A percentile compares a stretch with the other conserved stretches of the same genome.
These are phyloP conservation scores for Papilio aristodemus DNA, from an alignment of 1,140 invertebrate genomes.

Conservation along the genomic window DNA sequence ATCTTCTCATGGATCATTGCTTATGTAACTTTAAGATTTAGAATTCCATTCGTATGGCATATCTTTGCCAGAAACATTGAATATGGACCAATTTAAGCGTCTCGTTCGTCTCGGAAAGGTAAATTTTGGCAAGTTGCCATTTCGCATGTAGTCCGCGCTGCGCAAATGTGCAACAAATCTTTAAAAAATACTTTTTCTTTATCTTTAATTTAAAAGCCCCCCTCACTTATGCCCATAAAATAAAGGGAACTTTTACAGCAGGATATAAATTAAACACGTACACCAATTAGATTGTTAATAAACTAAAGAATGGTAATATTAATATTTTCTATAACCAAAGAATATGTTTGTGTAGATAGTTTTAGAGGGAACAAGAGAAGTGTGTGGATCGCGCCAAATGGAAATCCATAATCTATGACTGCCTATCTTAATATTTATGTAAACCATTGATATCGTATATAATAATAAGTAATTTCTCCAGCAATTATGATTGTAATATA, in stretches of 20 bases:
- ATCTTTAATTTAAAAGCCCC: background rate
- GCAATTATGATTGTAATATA: background rate
- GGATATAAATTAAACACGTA: background rate
- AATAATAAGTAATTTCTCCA: no score
- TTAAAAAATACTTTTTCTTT: background rate
- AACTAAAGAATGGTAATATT: background rate
- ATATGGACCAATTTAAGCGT: constrained; percentile 19
- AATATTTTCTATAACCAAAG: no score
- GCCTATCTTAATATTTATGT: no score
- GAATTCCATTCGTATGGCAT: background rate
- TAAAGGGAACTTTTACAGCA: background rate
- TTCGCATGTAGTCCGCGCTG: background rate
- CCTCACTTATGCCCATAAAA: background rate
- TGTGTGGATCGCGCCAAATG: no score
- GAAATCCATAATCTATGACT: no score
- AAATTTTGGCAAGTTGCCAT: background rate
- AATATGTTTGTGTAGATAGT: no score
- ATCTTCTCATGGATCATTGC: background rate
- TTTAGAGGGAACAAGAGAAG: no score
- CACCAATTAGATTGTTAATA: no score
- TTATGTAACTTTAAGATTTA: constrained; percentile 9
- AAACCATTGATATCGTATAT: no score
- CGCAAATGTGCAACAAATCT: constrained; percentile 14
- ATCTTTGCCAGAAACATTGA: constrained; percentile 22
- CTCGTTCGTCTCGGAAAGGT: constrained; percentile 1